phyloP scores from a whole-genome alignment of 2,888 invertebrate genomes.

The Oscheius sp. region DNA sequence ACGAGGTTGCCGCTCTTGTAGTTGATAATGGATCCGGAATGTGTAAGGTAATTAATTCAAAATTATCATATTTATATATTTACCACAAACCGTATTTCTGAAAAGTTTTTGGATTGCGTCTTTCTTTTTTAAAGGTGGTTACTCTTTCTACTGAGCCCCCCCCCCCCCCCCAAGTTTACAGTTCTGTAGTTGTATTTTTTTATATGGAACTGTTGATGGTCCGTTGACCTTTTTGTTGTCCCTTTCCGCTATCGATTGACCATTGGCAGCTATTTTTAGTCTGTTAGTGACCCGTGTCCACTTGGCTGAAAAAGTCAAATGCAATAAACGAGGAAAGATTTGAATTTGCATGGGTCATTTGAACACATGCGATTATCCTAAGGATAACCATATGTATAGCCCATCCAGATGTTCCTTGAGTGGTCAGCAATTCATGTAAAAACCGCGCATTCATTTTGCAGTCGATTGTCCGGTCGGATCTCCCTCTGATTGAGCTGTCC shows the following conservation, averaged over 20 bases:
- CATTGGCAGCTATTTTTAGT: background rate
- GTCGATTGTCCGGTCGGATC: slow-evolving; percentile 14
- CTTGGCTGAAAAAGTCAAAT: no score
- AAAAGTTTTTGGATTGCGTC: background rate
- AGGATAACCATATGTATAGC: background rate
- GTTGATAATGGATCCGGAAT: slow-evolving; percentile 71
- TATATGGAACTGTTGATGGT: background rate
- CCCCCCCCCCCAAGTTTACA: background rate
- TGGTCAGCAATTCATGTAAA: slow-evolving; percentile 15
- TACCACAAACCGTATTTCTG: background rate
- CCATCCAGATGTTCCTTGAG: slow-evolving; percentile 21
- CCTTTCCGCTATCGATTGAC: slow-evolving; percentile 4
- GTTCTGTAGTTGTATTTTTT: background rate
- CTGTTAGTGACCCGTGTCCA: background rate
- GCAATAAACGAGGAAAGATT: no score
- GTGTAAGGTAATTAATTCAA: slow-evolving; percentile 76
- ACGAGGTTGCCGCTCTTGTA: slow-evolving; percentile 81
- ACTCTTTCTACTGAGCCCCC: background rate
- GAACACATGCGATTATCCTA: background rate
- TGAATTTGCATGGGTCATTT: no score
- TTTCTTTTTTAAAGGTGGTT: background rate
- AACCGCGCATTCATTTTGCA: slow-evolving; percentile 16
- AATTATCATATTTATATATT: background rate
- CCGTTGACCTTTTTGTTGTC: slow-evolving; percentile 7
- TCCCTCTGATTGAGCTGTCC: slow-evolving; percentile 27